Percentiles rank a stretch among this genome's conserved stretches.
Conservation (phyloP, 2,888 invertebrate species). For the Zaprionus lineosus region DNA sequence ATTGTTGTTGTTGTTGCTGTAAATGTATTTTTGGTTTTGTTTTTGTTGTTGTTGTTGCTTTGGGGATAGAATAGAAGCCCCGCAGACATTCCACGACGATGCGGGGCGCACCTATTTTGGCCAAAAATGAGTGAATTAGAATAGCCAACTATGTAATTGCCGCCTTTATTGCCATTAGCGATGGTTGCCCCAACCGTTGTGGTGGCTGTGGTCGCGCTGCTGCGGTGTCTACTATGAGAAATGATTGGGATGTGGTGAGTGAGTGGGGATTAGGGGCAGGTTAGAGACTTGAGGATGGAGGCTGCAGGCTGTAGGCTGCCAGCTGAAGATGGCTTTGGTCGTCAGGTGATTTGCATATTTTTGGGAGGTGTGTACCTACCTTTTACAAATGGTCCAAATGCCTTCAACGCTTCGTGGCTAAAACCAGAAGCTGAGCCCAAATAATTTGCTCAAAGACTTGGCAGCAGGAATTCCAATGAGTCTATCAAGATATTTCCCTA, state of each 20-base stretch:
- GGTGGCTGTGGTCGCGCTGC: slow-evolving; percentile 22
- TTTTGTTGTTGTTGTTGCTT: slow-evolving; percentile 13
- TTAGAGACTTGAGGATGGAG: too few species aligned
- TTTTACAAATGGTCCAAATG: slow-evolving; percentile 44
- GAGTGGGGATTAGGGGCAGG: too few species aligned
- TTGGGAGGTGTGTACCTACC: slow-evolving; percentile 32
- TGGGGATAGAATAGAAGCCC: slow-evolving; percentile 30
- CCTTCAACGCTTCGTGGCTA: slow-evolving; percentile 4
- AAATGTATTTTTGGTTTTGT: slow-evolving; percentile 5
- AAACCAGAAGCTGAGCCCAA: slow-evolving; percentile 3
- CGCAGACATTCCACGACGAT: slow-evolving; percentile 45
- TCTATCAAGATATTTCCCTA: too few species aligned
- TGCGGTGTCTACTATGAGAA: slow-evolving; percentile 41
- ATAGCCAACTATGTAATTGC: slow-evolving; percentile 73
- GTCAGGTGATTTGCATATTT: slow-evolving; percentile 45
- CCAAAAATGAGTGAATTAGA: slow-evolving; percentile 74
- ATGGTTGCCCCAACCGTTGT: slow-evolving; percentile 22
- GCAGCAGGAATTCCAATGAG: too few species aligned
- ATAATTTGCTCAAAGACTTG: neutral
- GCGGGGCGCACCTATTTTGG: slow-evolving; percentile 65
- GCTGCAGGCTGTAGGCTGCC: too few species aligned
- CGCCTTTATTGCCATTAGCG: slow-evolving; percentile 63
- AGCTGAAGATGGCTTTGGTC: slow-evolving; percentile 6
- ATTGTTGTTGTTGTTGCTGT: slow-evolving; percentile 34
- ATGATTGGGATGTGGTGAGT: too few species aligned